These are phyloP conservation scores for Tyrannus savana DNA, from an alignment of 2,113 vertebrate genomes.

Conservation along the genomic window DNA sequence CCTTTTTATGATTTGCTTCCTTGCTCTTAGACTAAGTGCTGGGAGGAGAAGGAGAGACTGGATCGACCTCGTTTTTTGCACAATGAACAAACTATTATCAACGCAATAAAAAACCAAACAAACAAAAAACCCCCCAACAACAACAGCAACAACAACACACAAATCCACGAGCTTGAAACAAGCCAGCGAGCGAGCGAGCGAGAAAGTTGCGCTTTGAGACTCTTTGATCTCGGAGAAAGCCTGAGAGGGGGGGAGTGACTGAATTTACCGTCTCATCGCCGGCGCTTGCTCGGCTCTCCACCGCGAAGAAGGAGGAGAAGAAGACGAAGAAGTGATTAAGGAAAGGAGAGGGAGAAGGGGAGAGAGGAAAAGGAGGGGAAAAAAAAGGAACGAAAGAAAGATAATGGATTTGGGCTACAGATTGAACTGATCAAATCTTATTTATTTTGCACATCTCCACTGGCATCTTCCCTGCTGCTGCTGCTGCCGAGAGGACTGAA, in stretches of 20 bases:
- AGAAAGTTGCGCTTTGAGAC: conserved; percentile 84
- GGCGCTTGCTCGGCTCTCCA: conserved; percentile 61
- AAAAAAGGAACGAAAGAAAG: conserved; percentile 40
- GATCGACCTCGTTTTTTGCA: conserved; percentile 79
- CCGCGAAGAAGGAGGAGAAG: conserved; percentile 59
- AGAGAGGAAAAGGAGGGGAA: conserved; percentile 30
- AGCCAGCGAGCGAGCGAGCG: conserved; percentile 64
- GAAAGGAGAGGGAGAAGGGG: conserved; percentile 44
- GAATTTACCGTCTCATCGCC: conserved; percentile 77
- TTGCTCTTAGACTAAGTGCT: conserved; percentile 79
- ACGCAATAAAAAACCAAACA: conserved; percentile 69
- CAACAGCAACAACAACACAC: conserved; percentile 62
- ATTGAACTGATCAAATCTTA: conserved; percentile 67
- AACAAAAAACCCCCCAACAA: conserved; percentile 16
- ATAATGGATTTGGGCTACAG: conserved; percentile 73
- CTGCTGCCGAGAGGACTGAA: conserved; percentile 66
- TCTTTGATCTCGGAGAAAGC: conserved; percentile 78
- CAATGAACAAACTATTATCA: conserved; percentile 77
- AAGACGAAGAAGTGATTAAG: conserved; percentile 69
- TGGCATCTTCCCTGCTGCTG: conserved; percentile 70
- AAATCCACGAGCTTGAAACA: conserved; percentile 71
- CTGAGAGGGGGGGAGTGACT: conserved; percentile 78
- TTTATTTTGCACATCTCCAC: conserved; percentile 66
- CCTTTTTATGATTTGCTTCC: conserved; percentile 83
- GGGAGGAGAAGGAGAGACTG: conserved; percentile 75